A percentile compares a stretch with the other conserved stretches of the same genome.
Evolutionary conservation across 2,797 vertebrate genomes (phyloP).

Genomic region (Oreonectes daqikongensis): DNA sequence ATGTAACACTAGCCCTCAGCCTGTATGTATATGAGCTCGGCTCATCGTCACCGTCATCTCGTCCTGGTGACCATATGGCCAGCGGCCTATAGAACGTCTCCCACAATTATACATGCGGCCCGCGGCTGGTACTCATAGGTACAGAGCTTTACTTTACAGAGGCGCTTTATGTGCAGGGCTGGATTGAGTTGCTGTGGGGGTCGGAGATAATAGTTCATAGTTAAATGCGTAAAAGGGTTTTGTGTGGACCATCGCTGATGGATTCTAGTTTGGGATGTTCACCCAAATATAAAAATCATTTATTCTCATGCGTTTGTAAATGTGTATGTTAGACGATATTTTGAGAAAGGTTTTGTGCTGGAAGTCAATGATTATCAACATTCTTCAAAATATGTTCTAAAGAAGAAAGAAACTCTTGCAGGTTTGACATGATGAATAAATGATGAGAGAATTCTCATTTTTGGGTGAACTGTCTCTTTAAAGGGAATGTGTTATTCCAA

Average conservation of each 20-base stretch:
- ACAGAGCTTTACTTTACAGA: constrained; percentile 72
- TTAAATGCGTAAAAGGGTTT: neutral
- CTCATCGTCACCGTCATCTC: constrained; percentile 79
- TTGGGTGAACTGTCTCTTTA: too few species aligned
- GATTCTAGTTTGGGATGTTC: neutral
- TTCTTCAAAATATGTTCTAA: too few species aligned
- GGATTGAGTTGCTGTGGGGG: constrained; percentile 70
- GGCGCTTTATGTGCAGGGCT: constrained; percentile 62
- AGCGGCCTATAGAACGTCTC: constrained; percentile 75
- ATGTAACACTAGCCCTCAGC: constrained; percentile 77
- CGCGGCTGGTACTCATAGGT: constrained; percentile 55
- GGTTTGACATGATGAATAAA: too few species aligned
- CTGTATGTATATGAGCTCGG: constrained; percentile 56
- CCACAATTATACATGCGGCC: constrained; percentile 67
- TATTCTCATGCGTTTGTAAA: too few species aligned
- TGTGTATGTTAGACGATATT: too few species aligned
- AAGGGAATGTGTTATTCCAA: too few species aligned
- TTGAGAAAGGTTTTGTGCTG: too few species aligned
- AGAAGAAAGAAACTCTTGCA: too few species aligned
- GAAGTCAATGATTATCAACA: too few species aligned
- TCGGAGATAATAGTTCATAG: constrained; percentile 27
- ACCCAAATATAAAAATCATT: too few species aligned
- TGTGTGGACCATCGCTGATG: neutral
- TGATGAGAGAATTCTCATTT: too few species aligned
- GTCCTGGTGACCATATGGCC: constrained; percentile 82